These are phyloP conservation scores for Campoplex nolae DNA, from an alignment of 2,888 invertebrate genomes.

Conservation along the genomic window DNA sequence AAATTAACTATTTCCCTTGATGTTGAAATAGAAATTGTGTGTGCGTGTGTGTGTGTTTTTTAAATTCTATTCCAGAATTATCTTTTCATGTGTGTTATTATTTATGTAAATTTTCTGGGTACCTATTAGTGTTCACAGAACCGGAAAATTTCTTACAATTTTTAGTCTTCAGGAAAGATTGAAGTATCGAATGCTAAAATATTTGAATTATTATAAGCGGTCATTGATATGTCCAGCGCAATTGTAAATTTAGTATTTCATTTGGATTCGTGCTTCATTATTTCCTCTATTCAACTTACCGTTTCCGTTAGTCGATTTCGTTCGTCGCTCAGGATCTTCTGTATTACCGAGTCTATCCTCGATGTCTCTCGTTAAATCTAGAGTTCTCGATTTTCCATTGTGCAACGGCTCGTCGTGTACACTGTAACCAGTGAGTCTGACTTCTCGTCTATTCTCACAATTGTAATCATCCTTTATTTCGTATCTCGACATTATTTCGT, in stretches of 20 bases:
- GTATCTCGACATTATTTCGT: slow-evolving; percentile 77
- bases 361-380: slow-evolving; percentile 70
- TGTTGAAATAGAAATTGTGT: background rate
- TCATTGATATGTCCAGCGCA: background rate
- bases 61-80: background rate
- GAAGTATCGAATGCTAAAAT: background rate
- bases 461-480: slow-evolving; percentile 78
- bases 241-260: background rate
- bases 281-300: slow-evolving; percentile 69
- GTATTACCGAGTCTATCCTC: slow-evolving; percentile 73
- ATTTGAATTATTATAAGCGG: too few species aligned
- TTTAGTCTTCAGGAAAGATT: background rate
- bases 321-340: slow-evolving; percentile 67
- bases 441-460: slow-evolving; percentile 76
- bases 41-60: too few species aligned
- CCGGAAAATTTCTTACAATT: background rate
- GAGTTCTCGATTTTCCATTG: slow-evolving; percentile 70
- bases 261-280: background rate
- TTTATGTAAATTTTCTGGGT: background rate
- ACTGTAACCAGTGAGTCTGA: slow-evolving; percentile 80
- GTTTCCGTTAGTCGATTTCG: slow-evolving; percentile 69
- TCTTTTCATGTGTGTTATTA: too few species aligned
- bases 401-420: slow-evolving; percentile 72
- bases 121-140: too few species aligned
- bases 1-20: background rate